These are phyloP conservation scores for Agrilus biguttatus DNA, from an alignment of 2,888 invertebrate species.

Conservation along the genomic window DNA sequence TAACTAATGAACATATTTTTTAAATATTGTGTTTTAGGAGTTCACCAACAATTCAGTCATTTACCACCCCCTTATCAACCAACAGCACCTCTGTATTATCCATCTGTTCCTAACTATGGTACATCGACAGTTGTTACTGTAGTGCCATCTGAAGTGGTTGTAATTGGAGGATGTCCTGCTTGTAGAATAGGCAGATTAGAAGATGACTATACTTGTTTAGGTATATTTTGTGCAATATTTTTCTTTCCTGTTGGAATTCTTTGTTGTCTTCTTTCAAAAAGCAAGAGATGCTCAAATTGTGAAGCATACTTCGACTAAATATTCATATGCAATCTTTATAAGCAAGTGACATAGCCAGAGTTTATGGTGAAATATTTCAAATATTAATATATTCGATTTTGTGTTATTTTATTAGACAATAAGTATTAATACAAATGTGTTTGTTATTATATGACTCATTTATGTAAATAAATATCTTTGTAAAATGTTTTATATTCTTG, in stretches of 20 bases:
- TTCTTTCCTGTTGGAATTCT: constrained; percentile 80
- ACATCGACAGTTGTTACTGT: constrained; percentile 38
- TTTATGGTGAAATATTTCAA: no score
- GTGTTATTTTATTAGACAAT: no score
- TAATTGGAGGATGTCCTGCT: constrained; percentile 78
- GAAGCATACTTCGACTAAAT: constrained; percentile 61
- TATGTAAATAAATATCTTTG: no score
- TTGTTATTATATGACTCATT: no score
- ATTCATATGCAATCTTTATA: no score
- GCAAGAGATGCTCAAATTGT: constrained; percentile 76
- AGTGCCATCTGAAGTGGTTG: constrained; percentile 61
- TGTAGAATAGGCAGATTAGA: constrained; percentile 78
- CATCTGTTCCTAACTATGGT: constrained; percentile 39
- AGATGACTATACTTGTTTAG: constrained; percentile 75
- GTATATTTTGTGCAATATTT: constrained; percentile 68
- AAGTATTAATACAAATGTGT: no score
- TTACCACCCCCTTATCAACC: constrained; percentile 9
- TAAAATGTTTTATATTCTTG: no score
- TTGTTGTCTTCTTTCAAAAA: constrained; percentile 72
- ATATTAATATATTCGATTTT: no score
- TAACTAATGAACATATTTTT: not conserved
- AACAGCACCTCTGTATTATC: constrained; percentile 9
- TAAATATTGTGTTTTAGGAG: not conserved
- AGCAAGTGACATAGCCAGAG: no score
- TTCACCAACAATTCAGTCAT: constrained; percentile 1